These are phyloP conservation scores for Agrypnia vestita DNA, from an alignment of 1,140 invertebrate species.

Conservation along the genomic window DNA sequence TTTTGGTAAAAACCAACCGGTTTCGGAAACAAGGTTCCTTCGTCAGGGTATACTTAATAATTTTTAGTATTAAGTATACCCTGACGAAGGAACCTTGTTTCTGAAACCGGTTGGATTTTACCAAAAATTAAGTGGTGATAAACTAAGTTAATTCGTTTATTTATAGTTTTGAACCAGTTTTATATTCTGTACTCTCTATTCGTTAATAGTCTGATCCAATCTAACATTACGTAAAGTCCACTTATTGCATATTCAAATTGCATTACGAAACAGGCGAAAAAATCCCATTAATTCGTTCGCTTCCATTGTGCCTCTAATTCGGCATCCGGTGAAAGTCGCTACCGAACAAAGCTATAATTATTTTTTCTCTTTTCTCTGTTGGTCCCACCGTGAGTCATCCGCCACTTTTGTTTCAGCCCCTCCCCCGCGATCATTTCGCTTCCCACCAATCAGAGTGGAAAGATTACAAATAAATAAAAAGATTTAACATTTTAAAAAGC, in stretches of 20 bases:
- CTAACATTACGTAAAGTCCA: neutral
- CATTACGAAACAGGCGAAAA: constrained; percentile 41
- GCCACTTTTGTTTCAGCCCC: constrained; percentile 6
- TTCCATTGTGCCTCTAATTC: constrained; percentile 30
- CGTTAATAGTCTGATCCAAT: neutral
- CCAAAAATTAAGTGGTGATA: too few species aligned
- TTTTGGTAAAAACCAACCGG: too few species aligned
- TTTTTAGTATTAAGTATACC: too few species aligned
- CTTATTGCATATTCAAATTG: constrained; percentile 24
- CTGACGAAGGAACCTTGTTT: too few species aligned
- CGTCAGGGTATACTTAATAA: too few species aligned
- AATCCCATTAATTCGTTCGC: neutral
- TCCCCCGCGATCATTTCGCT: constrained; percentile 2
- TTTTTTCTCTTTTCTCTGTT: constrained; percentile 5
- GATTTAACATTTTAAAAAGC: constrained; percentile 37
- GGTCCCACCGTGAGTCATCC: constrained; percentile 24
- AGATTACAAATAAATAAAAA: constrained; percentile 37
- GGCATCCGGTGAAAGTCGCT: constrained; percentile 37
- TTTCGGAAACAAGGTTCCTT: too few species aligned
- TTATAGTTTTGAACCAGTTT: neutral
- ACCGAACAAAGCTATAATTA: neutral
- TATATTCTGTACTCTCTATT: neutral
- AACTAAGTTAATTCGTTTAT: too few species aligned
- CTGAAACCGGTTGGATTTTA: too few species aligned
- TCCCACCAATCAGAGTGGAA: constrained; percentile 47